Conservation (phyloP, 2,797 vertebrate species). For the Cuculus canorus region DNA sequence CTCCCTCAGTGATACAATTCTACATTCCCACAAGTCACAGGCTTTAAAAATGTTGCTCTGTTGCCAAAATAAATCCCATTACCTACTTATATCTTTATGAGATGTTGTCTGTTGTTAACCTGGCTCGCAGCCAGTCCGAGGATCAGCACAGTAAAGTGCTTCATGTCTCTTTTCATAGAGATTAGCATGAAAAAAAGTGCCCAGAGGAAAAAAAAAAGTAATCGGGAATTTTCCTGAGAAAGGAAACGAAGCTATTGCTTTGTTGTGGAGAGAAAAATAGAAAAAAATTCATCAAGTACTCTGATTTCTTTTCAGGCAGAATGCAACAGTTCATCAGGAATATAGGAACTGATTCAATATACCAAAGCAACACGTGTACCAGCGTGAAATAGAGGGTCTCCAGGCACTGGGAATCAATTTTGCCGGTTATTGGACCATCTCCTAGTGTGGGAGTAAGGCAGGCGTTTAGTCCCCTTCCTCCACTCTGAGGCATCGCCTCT, state of each 20-base stretch:
- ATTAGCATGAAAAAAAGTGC: background rate
- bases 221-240: background rate
- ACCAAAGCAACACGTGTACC: background rate
- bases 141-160: background rate
- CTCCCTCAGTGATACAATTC: background rate
- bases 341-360: background rate
- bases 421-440: background rate
- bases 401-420: background rate
- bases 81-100: background rate
- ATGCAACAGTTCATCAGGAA: background rate
- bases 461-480: background rate
- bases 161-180: background rate
- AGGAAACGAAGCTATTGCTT: background rate
- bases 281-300: background rate
- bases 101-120: background rate
- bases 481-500: background rate
- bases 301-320: background rate
- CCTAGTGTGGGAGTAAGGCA: background rate
- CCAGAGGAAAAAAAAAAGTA: too few relatives aligned
- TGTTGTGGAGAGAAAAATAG: background rate
- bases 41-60: background rate
- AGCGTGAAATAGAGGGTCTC: background rate
- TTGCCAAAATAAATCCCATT: constrained; percentile 2
- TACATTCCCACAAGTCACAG: background rate
- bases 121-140: background rate